Evolutionary conservation across 2,888 invertebrate species (phyloP).

Genomic region (Willowsia nigromaculata): DNA sequence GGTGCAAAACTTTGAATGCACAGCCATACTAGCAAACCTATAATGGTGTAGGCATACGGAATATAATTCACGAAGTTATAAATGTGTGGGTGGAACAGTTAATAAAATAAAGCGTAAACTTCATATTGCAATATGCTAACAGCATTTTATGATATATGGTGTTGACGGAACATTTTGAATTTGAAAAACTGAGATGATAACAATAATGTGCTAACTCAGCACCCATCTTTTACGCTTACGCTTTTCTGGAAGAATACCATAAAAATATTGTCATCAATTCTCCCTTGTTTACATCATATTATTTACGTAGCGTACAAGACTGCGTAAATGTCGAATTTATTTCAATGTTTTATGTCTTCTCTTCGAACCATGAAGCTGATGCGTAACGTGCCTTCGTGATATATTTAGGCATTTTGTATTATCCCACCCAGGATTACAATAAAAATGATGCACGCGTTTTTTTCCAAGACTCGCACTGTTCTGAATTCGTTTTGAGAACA

Average conservation of each 20-base stretch:
- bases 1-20: too few species aligned
- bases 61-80: too few species aligned
- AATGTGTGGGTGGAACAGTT: too few species aligned
- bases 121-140: too few species aligned
- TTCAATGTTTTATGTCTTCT: background rate
- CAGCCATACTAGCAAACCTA: too few species aligned
- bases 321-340: background rate
- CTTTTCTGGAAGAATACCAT: background rate
- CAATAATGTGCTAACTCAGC: background rate
- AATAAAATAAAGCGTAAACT: too few species aligned
- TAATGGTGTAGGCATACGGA: too few species aligned
- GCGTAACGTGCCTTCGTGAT: background rate
- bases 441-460: background rate
- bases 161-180: background rate
- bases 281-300: background rate
- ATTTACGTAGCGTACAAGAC: background rate
- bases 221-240: background rate
- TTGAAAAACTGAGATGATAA: background rate
- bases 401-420: background rate
- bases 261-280: background rate
- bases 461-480: too few species aligned
- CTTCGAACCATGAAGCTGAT: background rate
- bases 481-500: too few species aligned
- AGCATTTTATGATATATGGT: too few species aligned
- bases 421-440: background rate